Conservation (phyloP, 1,140 invertebrate genomes). For the Danaus plexippus region DNA sequence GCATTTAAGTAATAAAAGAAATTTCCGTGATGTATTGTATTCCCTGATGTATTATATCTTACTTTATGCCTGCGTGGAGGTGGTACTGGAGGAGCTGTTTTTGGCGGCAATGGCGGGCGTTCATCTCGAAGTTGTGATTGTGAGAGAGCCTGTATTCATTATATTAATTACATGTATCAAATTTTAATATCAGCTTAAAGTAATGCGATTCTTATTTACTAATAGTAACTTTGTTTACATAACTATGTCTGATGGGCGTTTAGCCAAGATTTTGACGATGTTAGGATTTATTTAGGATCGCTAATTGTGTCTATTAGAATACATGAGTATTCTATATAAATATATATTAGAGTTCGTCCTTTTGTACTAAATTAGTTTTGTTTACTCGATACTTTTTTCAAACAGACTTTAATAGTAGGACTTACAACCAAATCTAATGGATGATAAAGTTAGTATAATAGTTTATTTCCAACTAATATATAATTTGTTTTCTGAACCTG, state of each 20-base stretch:
- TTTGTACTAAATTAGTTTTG: too few relatives aligned
- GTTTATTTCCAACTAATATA: too few relatives aligned
- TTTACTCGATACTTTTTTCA: too few relatives aligned
- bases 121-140: constrained; percentile 47
- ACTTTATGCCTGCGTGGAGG: constrained; percentile 86
- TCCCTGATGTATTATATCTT: constrained; percentile 8
- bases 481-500: constrained; percentile 67
- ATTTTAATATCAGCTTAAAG: constrained; percentile 2
- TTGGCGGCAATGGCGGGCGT: constrained; percentile 85
- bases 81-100: constrained; percentile 84
- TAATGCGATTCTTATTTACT: constrained; percentile 12
- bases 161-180: too few relatives aligned
- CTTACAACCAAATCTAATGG: too few relatives aligned
- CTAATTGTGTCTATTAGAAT: constrained; percentile 17
- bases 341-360: too few relatives aligned
- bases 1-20: not conserved
- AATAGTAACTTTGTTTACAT: constrained; percentile 16
- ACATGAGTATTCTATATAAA: constrained; percentile 10
- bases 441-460: too few relatives aligned
- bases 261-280: constrained; percentile 31
- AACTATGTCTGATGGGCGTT: constrained; percentile 17
- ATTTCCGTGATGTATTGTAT: not conserved
- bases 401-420: too few relatives aligned
- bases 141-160: constrained; percentile 39
- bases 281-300: constrained; percentile 26